Conservation (phyloP, 1,140 invertebrate genomes). For the Drosophila triauraria region DNA sequence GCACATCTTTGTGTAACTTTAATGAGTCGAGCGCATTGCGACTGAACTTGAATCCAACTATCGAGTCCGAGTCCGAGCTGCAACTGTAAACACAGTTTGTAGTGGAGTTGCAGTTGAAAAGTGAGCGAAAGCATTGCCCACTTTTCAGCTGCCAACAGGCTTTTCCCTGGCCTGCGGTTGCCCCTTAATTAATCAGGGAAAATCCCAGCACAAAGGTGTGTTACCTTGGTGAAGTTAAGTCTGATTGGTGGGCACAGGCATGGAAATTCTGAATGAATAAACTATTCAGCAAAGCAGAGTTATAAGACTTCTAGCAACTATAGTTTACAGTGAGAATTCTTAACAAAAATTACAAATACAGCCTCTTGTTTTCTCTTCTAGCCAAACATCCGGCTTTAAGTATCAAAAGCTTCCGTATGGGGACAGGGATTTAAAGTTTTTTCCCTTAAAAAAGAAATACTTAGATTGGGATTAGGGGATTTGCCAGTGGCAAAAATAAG, state of each 20-base stretch:
- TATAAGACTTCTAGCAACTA: neutral
- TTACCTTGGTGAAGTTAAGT: neutral
- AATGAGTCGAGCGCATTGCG: slow-evolving; percentile 66
- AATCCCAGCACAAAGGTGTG: slow-evolving; percentile 33
- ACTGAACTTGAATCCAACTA: slow-evolving; percentile 52
- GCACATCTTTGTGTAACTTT: slow-evolving; percentile 60
- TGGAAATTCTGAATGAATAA: slow-evolving; percentile 17
- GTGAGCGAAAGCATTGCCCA: slow-evolving; percentile 20
- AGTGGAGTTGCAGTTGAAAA: slow-evolving; percentile 29
- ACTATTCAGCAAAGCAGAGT: neutral
- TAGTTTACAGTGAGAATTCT: neutral
- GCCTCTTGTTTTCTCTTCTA: neutral
- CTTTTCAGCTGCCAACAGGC: slow-evolving; percentile 30
- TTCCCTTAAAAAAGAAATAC: neutral
- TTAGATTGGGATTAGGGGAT: neutral
- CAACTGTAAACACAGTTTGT: slow-evolving; percentile 58
- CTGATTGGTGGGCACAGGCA: slow-evolving; percentile 8
- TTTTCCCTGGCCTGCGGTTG: slow-evolving; percentile 19
- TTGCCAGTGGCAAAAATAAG: slow-evolving; percentile 3
- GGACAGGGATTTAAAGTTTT: neutral
- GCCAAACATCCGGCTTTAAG: slow-evolving; percentile 2
- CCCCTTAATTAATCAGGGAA: slow-evolving; percentile 44
- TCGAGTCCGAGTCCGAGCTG: slow-evolving; percentile 41
- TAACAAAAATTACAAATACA: neutral
- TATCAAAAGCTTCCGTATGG: neutral